Base-by-base conservation (phyloP, 1,140 invertebrate species). In the Formica exsecta region DNA sequence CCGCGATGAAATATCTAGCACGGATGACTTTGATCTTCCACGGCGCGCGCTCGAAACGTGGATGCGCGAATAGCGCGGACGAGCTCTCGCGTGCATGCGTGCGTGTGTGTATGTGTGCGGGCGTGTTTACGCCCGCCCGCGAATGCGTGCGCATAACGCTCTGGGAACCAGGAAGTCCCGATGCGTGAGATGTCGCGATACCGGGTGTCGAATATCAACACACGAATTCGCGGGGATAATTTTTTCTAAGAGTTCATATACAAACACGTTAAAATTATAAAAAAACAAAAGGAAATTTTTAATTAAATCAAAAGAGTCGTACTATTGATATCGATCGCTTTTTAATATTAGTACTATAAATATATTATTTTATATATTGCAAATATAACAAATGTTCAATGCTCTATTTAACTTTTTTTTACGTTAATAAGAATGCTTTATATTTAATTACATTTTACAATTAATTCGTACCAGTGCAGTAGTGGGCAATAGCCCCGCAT, bases 1-100 rank as follows among this genome's bases (percentile, higher is more conserved):
- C 59, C 54, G 41, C 85, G 86, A 89, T 92, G 91, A 92, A 92
- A 92, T 92, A 92, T 92, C 91, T 92, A 90, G 89, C 80, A 90
- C 88, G 86, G 41, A 57, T 90, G 88, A 92, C 91, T 92, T 92
- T 92, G 91, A 92, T 92, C 91, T 92, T 85, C 70, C 86, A 64
- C 57, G 79, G 64, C 87, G 87, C 59, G 66, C 9, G 44, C 44
- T 36, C 87, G 57, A 79, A 84, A 66, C 90, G 79, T 57, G 71
- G 64, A 86, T 62, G 65, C 86, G 36, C 71, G 59, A 36, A 44
- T 44, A 41, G 85, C 80, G 22, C 54, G 70, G 36, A n/a, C 22
- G 25, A 13, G 13, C 41, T 36, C 36, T 51, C 38, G 22, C 22
- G 62, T 51, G n/a, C 22, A 3, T 59, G 8, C 19, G 25, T 29